Percentiles rank a stretch among this genome's conserved stretches.
These are phyloP conservation scores for Pachyuromys duprasi DNA, from an alignment of 2,797 vertebrate genomes.

Conservation along the genomic window DNA sequence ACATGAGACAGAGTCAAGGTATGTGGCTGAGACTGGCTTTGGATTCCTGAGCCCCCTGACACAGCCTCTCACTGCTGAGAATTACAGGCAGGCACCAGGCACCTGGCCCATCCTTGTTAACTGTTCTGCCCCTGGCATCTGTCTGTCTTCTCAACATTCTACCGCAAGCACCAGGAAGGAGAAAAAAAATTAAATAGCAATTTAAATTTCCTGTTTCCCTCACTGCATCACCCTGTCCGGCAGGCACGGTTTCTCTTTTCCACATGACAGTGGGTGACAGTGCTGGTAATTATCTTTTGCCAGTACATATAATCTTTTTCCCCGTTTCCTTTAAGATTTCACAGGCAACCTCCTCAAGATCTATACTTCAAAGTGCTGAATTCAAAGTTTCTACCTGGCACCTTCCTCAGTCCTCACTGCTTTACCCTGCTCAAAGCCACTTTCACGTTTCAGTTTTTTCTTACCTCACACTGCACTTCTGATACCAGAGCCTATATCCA, in stretches of 20 bases:
- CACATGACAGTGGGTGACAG: neutral
- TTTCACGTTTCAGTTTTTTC: neutral
- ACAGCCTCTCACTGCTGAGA: neutral
- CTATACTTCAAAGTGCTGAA: neutral
- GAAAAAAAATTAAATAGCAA: neutral
- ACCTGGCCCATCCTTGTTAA: neutral
- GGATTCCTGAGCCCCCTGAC: neutral
- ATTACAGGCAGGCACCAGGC: neutral
- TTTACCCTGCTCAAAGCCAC: neutral
- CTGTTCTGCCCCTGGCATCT: neutral
- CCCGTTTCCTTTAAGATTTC: constrained; percentile 15
- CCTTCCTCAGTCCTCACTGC: neutral
- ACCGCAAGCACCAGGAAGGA: neutral
- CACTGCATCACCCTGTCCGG: neutral
- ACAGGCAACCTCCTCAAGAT: neutral
- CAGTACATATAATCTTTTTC: neutral
- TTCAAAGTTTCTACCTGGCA: constrained; percentile 1
- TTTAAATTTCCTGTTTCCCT: constrained; percentile 16
- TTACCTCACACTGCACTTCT: neutral
- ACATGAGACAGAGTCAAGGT: neutral
- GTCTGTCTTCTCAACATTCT: neutral
- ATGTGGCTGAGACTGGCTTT: neutral
- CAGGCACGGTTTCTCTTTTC: constrained; percentile 7
- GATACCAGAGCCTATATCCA: neutral
- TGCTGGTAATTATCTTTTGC: neutral